Base-by-base conservation (phyloP, 2,113 vertebrate species). In the Meleagris gallopavo region DNA sequence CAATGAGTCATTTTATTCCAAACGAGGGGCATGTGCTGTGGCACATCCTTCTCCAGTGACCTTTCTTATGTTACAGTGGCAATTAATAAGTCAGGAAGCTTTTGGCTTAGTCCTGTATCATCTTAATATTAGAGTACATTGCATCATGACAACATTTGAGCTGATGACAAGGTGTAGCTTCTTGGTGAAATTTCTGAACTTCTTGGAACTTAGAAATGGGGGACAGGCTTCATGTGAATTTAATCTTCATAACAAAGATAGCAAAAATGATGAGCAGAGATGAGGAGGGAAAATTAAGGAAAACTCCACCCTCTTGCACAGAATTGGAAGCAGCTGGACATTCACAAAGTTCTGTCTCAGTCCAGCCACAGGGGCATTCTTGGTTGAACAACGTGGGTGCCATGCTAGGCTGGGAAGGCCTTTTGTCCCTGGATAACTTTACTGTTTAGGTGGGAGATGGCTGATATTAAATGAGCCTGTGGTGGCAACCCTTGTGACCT, bases 401-500 rank as follows among this genome's bases (percentile, higher is more conserved):
- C 46, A 4, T 1, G 3, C 62, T 62, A 45, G 76, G 46, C 67
- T 89, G 84, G 65, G 81, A 36, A 82, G 76, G 52, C 83, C 69
- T 91, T 73, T 2, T 81, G 84, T 89, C 86, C 86, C 83, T 76
- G 79, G 8, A 10, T 89, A 75, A 69, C 90, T 89, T 86, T 32
- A 14, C 69, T 78, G 2, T 91, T 90, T 70, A 65, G 75, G 75
- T 74, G 67, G 32, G 58, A 78, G 57, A 38, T 18, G 83, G 70
- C 74, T 69, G 29, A 34, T 72, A 55, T 86, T 88, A 91, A 93
- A 89, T 94, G 61, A 93, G 74, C 50, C 55, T 36, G 0, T 83
- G 83, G 67, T 78, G 62, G 76, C 85, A 83, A 30, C 83, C 65
- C 83, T 75, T 34, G 72, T 93, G 95, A 91, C 96, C 91, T 84